Evolutionary conservation across 2,888 invertebrate genomes (phyloP).

Genomic region (Diadegma fenestrale): DNA sequence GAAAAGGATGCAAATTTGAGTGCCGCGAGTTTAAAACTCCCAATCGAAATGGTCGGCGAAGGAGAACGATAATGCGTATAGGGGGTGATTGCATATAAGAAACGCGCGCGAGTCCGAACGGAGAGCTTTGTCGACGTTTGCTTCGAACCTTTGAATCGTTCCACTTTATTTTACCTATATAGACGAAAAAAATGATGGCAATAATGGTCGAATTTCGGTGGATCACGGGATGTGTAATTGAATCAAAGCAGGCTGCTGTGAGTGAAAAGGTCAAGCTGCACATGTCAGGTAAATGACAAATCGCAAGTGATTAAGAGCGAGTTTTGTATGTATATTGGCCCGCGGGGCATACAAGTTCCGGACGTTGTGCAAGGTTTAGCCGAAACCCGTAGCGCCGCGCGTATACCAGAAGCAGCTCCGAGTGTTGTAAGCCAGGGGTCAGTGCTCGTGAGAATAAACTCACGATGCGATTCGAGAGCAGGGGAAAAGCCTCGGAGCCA

Average conservation of each 20-base stretch:
- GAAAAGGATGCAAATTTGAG: slow-evolving; percentile 56
- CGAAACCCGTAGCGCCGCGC: background rate
- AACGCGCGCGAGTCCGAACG: slow-evolving; percentile 4
- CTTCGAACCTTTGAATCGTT: slow-evolving; percentile 43
- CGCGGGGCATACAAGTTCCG: slow-evolving; percentile 36
- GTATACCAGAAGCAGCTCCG: slow-evolving; percentile 21
- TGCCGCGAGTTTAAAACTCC: too few species aligned
- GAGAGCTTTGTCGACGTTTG: slow-evolving; percentile 41
- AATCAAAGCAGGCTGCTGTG: too few species aligned
- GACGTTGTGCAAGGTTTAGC: slow-evolving; percentile 35
- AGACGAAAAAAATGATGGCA: too few species aligned
- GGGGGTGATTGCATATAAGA: slow-evolving; percentile 12
- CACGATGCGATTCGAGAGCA: slow-evolving; percentile 2
- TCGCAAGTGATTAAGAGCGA: slow-evolving; percentile 56
- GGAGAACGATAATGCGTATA: slow-evolving; percentile 26
- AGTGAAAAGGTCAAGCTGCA: too few species aligned
- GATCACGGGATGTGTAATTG: too few species aligned
- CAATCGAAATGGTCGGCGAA: slow-evolving; percentile 50
- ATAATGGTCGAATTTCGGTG: too few species aligned
- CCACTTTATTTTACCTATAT: too few species aligned
- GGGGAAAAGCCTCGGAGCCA: slow-evolving; percentile 40
- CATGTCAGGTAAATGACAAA: slow-evolving; percentile 38
- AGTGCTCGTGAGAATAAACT: slow-evolving; percentile 38
- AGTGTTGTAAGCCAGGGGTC: slow-evolving; percentile 29
- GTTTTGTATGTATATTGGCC: slow-evolving; percentile 20